A percentile compares a stretch with the other conserved stretches of the same genome.
phyloP scores from a whole-genome alignment of 2,888 invertebrate species.

The Synergus japonicus region DNA sequence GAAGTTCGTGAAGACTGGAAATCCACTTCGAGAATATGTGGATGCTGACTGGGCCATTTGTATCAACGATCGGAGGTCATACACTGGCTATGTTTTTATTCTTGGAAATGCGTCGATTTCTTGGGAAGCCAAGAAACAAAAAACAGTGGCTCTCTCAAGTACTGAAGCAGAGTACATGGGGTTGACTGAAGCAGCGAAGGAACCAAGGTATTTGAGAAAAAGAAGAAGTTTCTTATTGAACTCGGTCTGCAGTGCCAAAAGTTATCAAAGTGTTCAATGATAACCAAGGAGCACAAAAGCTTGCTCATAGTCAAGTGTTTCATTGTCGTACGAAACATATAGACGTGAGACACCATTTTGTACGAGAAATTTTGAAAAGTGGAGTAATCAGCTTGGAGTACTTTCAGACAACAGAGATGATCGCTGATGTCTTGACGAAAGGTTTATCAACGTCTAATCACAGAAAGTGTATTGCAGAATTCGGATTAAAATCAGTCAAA shows the following conservation, averaged over 20 bases:
- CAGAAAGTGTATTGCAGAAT: too few species aligned
- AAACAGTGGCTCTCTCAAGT: too few species aligned
- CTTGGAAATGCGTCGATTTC: not conserved
- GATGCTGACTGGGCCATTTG: too few species aligned
- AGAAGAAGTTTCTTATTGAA: too few species aligned
- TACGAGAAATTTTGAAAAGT: not conserved
- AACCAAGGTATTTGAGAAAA: too few species aligned
- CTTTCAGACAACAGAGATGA: not conserved
- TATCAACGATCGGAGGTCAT: too few species aligned
- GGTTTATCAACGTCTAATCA: not conserved
- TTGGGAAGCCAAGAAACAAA: not conserved
- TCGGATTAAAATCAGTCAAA: too few species aligned
- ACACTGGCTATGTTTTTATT: not conserved
- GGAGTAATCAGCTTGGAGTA: not conserved
- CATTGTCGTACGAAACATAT: not conserved
- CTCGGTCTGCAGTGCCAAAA: not conserved
- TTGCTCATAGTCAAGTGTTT: not conserved
- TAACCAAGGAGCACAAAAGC: not conserved
- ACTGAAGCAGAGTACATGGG: too few species aligned
- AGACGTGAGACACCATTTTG: too few species aligned
- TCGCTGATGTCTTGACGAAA: not conserved
- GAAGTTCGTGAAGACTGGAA: not conserved
- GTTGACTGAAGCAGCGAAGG: too few species aligned
- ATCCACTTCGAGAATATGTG: too few species aligned
- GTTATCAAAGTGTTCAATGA: not conserved